A percentile compares a stretch with the other conserved stretches of the same genome.
Evolutionary conservation across 2,888 invertebrate genomes (phyloP).

Genomic region (Epistrophella euchroma): DNA sequence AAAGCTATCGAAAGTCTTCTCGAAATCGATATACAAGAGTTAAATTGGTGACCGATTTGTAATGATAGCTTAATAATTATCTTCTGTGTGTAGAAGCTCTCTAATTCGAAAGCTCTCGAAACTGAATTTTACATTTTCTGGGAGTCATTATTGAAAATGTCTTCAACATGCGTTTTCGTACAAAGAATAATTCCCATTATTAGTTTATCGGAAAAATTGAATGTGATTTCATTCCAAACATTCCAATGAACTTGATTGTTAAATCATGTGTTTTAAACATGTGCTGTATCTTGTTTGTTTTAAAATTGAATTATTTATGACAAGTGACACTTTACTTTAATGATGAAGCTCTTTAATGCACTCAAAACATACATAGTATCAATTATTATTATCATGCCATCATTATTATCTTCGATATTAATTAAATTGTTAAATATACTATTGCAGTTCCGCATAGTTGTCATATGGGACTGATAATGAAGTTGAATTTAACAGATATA

Average conservation of each 20-base stretch:
- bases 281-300: not conserved
- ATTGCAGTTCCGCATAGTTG: conserved; percentile 37
- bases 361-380: conserved; percentile 8
- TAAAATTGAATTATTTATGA: conserved; percentile 16
- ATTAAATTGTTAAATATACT: conserved; percentile 39
- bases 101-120: too few relatives aligned
- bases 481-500: too few relatives aligned
- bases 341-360: not conserved
- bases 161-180: not conserved
- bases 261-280: not conserved
- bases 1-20: too few relatives aligned
- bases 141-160: not conserved
- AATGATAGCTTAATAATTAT: too few relatives aligned
- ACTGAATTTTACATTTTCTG: not conserved
- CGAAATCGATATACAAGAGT: too few relatives aligned
- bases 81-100: too few relatives aligned
- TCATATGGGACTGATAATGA: conserved; percentile 28
- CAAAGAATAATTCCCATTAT: too few relatives aligned
- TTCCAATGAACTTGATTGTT: conserved; percentile 17
- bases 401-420: conserved; percentile 33
- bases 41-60: too few relatives aligned
- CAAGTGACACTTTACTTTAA: conserved; percentile 6
- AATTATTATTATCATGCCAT: conserved; percentile 5
- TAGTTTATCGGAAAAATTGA: not conserved
- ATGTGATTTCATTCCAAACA: not conserved